Conservation (phyloP, 2,888 invertebrate species). For the Cremastinae sp. region DNA sequence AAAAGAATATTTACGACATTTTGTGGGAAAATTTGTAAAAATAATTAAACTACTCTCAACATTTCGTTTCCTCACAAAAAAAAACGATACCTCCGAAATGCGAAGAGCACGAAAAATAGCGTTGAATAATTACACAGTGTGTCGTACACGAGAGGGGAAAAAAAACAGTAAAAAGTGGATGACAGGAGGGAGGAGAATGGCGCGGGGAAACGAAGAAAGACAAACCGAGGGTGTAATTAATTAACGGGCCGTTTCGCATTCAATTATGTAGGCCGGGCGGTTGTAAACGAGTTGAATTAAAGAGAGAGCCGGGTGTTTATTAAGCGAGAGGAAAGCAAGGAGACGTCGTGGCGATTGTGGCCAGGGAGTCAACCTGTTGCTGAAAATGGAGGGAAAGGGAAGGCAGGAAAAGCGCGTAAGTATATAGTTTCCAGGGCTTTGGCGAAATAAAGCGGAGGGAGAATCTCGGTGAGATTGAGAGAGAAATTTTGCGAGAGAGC, state of each 20-base stretch:
- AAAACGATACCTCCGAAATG: no score
- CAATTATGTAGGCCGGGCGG: slow-evolving; percentile 67
- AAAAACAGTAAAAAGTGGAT: background rate
- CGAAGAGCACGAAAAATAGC: no score
- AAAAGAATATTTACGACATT: no score
- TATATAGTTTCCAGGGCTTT: slow-evolving; percentile 42
- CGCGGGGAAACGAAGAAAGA: slow-evolving; percentile 43
- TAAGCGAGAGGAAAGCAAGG: slow-evolving; percentile 45
- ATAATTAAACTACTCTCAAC: no score
- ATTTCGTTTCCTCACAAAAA: no score
- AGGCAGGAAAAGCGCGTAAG: slow-evolving; percentile 60
- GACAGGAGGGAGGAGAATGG: background rate
- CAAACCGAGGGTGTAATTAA: slow-evolving; percentile 74
- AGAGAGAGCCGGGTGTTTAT: slow-evolving; percentile 41
- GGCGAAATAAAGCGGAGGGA: slow-evolving; percentile 47
- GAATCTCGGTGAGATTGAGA: slow-evolving; percentile 50
- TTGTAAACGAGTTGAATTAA: slow-evolving; percentile 74
- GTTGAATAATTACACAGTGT: no score
- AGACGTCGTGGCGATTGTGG: slow-evolving; percentile 50
- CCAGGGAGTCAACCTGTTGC: slow-evolving; percentile 77
- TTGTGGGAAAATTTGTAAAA: no score
- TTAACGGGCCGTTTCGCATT: slow-evolving; percentile 70
- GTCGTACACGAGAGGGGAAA: no score
- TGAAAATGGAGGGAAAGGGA: slow-evolving; percentile 64
- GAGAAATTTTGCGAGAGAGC: slow-evolving; percentile 25